Conservation (phyloP, 2,797 vertebrate genomes). For the Phoxinus dragarum region DNA sequence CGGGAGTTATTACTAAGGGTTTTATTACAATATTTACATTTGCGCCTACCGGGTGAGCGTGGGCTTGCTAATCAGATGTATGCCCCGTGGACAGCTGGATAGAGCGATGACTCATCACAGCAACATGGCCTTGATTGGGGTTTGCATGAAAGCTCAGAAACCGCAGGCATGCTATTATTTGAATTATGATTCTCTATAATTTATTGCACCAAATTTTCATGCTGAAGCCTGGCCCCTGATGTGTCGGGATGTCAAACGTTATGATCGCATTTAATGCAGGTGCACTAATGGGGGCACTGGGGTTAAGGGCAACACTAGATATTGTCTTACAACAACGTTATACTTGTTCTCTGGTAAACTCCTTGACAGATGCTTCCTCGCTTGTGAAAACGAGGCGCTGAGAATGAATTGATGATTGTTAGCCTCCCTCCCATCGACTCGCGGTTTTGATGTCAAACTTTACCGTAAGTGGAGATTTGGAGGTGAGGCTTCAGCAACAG, state of each 20-base stretch:
- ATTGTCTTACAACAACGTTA: not conserved
- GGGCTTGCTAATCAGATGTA: slow-evolving; percentile 81
- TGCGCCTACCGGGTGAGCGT: slow-evolving; percentile 76
- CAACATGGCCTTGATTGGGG: slow-evolving; percentile 80
- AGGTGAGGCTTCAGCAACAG: slow-evolving; percentile 18
- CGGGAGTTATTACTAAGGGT: slow-evolving; percentile 73
- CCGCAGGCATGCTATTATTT: slow-evolving; percentile 71
- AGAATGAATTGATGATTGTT: slow-evolving; percentile 5
- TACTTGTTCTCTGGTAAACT: slow-evolving; percentile 5
- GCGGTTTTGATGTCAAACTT: slow-evolving; percentile 32
- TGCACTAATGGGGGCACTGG: slow-evolving; percentile 1
- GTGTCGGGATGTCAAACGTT: not conserved
- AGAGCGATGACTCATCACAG: slow-evolving; percentile 83
- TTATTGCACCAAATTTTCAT: slow-evolving; percentile 67
- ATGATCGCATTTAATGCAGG: slow-evolving; percentile 33
- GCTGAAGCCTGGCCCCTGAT: slow-evolving; percentile 39
- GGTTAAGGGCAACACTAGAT: slow-evolving; percentile 29
- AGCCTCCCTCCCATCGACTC: slow-evolving; percentile 7
- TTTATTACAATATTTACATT: slow-evolving; percentile 86
- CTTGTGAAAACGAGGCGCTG: not conserved
- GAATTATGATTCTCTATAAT: slow-evolving; percentile 70
- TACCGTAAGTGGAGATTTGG: not conserved
- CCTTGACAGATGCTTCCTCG: slow-evolving; percentile 1
- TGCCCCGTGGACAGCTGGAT: slow-evolving; percentile 84
- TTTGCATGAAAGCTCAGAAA: slow-evolving; percentile 74